Base-by-base conservation (phyloP, 2,113 vertebrate species). In the Phyllostomus hastatus region DNA sequence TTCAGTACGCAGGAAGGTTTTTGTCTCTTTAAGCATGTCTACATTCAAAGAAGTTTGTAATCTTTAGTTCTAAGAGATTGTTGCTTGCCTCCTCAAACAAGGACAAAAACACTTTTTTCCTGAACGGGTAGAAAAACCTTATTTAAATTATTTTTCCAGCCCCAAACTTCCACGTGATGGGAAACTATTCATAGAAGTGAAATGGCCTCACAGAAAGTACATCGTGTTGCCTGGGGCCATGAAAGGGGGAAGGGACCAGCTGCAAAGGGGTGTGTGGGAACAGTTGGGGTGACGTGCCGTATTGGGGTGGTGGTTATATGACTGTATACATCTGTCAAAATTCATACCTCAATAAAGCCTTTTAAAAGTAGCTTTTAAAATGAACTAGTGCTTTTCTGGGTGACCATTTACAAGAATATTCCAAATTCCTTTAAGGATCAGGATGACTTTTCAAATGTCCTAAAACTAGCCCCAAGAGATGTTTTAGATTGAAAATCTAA, bases 131-230 rank as follows among this genome's bases (percentile, higher is more conserved):
- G 38, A 76, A 85, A 91, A 95, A 57, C 11, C 8, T 48, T 91
- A 88, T 86, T 91, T 95, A 50, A 38, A 41, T 96, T 80, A 66
- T 43, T 83, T 96, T 95, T 82, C 78, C 35, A 91, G 64, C 75
- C 16, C 20, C 38, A n/a, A 28, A 72, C 88, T 16, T 78, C 43
- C 64, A 80, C 38, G 91, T 69, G 35, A 79, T 87, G 67, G 22
- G 24, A 83, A 86, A 73, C 48, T 81, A 15, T 95, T 96, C 67
- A 85, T 72, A 50, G 88, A 86, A 89, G 79, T 57, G 69, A 95
- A 94, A 41, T 75, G 54, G 61, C 43, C 38, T 61, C 35, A 96
- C 41, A 92, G 87, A 94, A 93, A 92, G 59, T 1, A 84, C n/a
- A 50, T 31, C 0, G 1, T 28, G 54, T 38, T 50, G 41, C n/a